These are phyloP conservation scores for Andrena dorsata DNA, from an alignment of 2,888 invertebrate genomes.

Conservation along the genomic window DNA sequence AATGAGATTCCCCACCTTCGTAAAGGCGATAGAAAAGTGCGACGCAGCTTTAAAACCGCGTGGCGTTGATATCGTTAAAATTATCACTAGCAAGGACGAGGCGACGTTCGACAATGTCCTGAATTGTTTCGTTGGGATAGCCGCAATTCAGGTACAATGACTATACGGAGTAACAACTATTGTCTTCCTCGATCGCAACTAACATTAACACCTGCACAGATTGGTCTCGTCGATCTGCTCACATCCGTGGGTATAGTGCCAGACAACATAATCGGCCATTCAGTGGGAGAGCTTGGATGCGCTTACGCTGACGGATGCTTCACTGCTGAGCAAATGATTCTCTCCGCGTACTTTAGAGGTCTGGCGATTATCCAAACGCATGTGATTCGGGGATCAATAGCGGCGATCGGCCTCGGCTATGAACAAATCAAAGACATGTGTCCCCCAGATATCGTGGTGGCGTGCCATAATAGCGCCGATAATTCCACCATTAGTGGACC, in stretches of 20 bases:
- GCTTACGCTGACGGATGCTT: conserved; percentile 97
- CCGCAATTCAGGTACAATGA: conserved; percentile 87
- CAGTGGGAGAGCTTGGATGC: conserved; percentile 97
- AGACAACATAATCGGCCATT: conserved; percentile 94
- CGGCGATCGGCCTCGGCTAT: conserved; percentile 91
- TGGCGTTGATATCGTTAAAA: conserved; percentile 88
- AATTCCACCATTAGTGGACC: conserved; percentile 97
- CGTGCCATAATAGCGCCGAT: conserved; percentile 94
- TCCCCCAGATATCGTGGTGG: conserved; percentile 92
- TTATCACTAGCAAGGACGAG: conserved; percentile 87
- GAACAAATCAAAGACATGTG: conserved; percentile 88
- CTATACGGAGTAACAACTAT: background rate
- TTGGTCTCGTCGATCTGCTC: conserved; percentile 89
- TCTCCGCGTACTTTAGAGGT: conserved; percentile 79
- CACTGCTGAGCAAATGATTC: conserved; percentile 86
- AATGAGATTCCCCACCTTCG: conserved; percentile 90
- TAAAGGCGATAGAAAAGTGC: conserved; percentile 88
- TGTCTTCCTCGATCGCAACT: background rate
- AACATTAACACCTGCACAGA: conserved; percentile 78
- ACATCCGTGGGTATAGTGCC: conserved; percentile 88
- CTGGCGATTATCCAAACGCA: conserved; percentile 77
- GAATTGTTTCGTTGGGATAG: conserved; percentile 91
- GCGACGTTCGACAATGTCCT: conserved; percentile 88
- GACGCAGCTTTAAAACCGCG: conserved; percentile 87
- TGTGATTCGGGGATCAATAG: conserved; percentile 92